Base-by-base conservation (phyloP, 2,888 invertebrate genomes). In the Luperina nickerlii region DNA sequence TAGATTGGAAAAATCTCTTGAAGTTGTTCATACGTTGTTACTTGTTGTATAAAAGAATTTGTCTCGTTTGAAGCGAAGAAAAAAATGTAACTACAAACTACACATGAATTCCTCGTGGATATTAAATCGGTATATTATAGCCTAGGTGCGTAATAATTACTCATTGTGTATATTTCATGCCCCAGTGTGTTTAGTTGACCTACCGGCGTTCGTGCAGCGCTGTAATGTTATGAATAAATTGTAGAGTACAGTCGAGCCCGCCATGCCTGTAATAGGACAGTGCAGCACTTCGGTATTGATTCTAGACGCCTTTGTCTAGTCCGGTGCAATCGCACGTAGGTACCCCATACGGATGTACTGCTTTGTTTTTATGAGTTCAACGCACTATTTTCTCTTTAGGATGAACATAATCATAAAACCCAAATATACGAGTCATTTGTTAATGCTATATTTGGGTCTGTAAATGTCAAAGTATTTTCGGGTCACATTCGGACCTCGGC, bases 161-260 rank as follows among this genome's bases (percentile, higher is more conserved):
- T 79, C 68, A 75, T 81, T 83, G 78, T 89, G 71, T 78, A 72
- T 83, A 71, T 82, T 88, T 76, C 76, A 82, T 76, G 76, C 74
- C 24, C 74, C 65, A 79, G 72, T 81, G 69, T 77, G 75, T 75
- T 75, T 74, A 80, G 84, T 75, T 85, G 86, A 86, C 87, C 86
- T 83, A 81, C 74, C 84, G 54, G 32, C 76, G 66, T 62, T 79
- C 81, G 81, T 81, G 84, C 72, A 73, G 80, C 76, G 62, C 78
- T 83, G 85, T 84, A 80, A 86, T 82, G 84, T 75, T 80, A 84
- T 90, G 86, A 89, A 89, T 90, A 89, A 90, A 89, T 88, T 81
- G 82, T 80, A 63, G 81, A 63, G 76, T 85, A 85, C 69, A 54
- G 74, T 74, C 70, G 78, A 65, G 87, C 74, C 48, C 71, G 79